These are phyloP conservation scores for Chaetops frenatus DNA, from an alignment of 2,113 vertebrate genomes.

Conservation along the genomic window DNA sequence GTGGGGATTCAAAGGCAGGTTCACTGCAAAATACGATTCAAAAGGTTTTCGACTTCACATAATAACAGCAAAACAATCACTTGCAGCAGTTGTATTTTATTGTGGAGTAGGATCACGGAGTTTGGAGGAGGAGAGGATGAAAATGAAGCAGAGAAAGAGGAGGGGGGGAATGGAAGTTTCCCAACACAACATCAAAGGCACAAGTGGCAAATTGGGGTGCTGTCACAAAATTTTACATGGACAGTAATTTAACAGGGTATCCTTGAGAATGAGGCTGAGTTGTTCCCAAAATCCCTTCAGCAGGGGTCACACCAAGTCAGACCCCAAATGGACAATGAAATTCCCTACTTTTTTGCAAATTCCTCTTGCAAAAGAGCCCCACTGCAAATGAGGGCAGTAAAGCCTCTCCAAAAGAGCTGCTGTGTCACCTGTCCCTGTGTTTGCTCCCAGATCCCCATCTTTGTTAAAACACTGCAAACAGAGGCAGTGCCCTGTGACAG, in stretches of 20 bases:
- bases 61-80: conserved; percentile 28
- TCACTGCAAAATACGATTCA: neutral
- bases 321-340: neutral
- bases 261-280: too few relatives aligned
- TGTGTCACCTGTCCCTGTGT: neutral
- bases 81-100: neutral
- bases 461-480: neutral
- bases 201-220: neutral
- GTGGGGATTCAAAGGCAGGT: conserved; percentile 14
- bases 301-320: fast-evolving
- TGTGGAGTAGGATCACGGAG: neutral
- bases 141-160: neutral
- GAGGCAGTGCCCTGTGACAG: neutral
- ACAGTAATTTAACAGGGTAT: neutral
- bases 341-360: neutral
- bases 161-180: neutral
- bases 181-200: fast-evolving
- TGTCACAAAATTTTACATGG: fast-evolving
- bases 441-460: neutral
- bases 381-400: neutral
- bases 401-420: neutral
- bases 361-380: neutral
- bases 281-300: neutral
- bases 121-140: neutral
- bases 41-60: conserved; percentile 36